Conservation (phyloP, 2,797 vertebrate genomes). For the Enoplosus armatus region DNA sequence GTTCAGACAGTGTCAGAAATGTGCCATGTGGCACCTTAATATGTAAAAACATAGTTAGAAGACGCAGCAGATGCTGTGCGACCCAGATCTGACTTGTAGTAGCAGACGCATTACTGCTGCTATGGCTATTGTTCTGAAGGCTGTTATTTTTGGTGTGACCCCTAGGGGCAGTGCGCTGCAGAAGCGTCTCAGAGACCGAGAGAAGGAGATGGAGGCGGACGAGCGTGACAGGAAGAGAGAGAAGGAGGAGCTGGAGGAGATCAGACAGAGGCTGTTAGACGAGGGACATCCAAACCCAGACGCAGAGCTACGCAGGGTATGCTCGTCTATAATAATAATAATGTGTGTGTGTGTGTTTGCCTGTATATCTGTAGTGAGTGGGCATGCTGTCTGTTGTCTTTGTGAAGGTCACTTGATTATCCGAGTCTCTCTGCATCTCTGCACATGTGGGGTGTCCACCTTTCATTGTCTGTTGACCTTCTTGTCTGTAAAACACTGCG, state of each 20-base stretch:
- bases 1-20: too few relatives aligned
- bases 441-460: slow-evolving; percentile 39
- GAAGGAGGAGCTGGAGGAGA: slow-evolving; percentile 98
- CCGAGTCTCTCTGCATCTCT: slow-evolving; percentile 49
- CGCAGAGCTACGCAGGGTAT: slow-evolving; percentile 96
- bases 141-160: slow-evolving; percentile 71
- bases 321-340: not conserved
- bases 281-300: slow-evolving; percentile 99
- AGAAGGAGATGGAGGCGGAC: slow-evolving; percentile 98
- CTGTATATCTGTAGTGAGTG: slow-evolving; percentile 27
- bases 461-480: slow-evolving; percentile 53
- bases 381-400: slow-evolving; percentile 50
- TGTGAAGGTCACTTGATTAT: slow-evolving; percentile 82
- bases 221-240: slow-evolving; percentile 98
- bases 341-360: slow-evolving; percentile 36
- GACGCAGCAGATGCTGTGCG: slow-evolving; percentile 29
- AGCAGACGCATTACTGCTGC: slow-evolving; percentile 61
- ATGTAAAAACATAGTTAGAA: not conserved
- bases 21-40: not conserved
- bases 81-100: slow-evolving; percentile 51
- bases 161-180: slow-evolving; percentile 98
- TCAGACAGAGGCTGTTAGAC: slow-evolving; percentile 96
- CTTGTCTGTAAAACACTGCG: slow-evolving; percentile 28
- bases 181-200: slow-evolving; percentile 96
- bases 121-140: slow-evolving; percentile 70